Conservation (phyloP, 2,113 vertebrate species). For the Solenodon paradoxus region DNA sequence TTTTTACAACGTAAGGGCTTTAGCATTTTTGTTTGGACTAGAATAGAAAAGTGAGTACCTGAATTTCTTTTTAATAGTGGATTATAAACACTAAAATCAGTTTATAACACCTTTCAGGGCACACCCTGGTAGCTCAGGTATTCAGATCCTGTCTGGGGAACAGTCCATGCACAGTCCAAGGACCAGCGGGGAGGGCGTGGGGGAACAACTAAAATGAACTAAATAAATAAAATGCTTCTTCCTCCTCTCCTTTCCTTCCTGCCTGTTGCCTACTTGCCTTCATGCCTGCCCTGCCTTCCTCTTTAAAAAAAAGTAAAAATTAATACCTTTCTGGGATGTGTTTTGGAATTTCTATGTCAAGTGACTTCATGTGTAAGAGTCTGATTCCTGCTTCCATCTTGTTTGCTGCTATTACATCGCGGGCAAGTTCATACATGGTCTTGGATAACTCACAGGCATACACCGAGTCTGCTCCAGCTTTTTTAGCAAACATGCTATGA, state of each 20-base stretch:
- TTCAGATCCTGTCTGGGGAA: too few species aligned
- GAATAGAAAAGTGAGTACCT: neutral
- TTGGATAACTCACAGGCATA: conserved; percentile 97
- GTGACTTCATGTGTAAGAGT: conserved; percentile 94
- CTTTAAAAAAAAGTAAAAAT: too few species aligned
- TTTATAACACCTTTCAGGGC: too few species aligned
- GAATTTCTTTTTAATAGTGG: neutral
- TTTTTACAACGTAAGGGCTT: neutral
- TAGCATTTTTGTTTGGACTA: neutral
- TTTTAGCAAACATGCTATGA: conserved; percentile 95
- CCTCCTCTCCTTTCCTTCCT: too few species aligned
- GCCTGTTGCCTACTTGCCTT: too few species aligned
- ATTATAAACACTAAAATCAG: conserved; percentile 21
- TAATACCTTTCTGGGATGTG: conserved; percentile 93
- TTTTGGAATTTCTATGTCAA: conserved; percentile 93
- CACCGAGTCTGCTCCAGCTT: conserved; percentile 90
- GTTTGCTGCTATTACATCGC: conserved; percentile 93
- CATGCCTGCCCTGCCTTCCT: too few species aligned
- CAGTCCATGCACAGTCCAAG: too few species aligned
- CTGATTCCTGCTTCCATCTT: conserved; percentile 89
- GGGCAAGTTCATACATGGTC: conserved; percentile 96
- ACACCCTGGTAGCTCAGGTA: too few species aligned
- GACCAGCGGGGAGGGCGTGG: too few species aligned
- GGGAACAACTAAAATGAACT: too few species aligned
- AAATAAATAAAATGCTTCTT: too few species aligned